Conservation (phyloP, 2,888 invertebrate genomes). For the Theodoxus fluviatilis region DNA sequence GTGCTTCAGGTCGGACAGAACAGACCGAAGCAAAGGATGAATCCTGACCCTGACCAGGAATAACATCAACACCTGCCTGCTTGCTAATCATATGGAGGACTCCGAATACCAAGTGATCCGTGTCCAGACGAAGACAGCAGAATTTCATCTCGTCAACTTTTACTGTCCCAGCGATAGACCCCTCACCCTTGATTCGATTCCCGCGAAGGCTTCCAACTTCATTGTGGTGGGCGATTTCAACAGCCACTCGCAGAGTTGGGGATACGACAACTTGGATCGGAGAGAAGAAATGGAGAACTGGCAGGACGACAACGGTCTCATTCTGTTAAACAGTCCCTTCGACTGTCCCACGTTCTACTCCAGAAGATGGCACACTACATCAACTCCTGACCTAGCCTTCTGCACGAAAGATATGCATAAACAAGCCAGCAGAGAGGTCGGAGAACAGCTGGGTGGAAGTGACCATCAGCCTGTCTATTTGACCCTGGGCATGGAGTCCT, state of each 20-base stretch:
- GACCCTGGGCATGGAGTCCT: not conserved
- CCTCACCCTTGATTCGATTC: too few species aligned
- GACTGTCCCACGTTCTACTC: slow-evolving; percentile 26
- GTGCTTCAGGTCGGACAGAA: slow-evolving; percentile 27
- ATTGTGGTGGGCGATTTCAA: too few species aligned
- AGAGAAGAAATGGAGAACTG: slow-evolving; percentile 24
- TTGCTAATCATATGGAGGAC: slow-evolving; percentile 22
- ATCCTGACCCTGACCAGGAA: slow-evolving; percentile 31
- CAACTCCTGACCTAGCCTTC: slow-evolving; percentile 29
- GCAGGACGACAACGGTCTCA: slow-evolving; percentile 3
- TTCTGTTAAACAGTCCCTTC: slow-evolving; percentile 11
- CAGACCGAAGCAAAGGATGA: slow-evolving; percentile 31
- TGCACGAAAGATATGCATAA: slow-evolving; percentile 7
- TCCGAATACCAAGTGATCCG: slow-evolving; percentile 12
- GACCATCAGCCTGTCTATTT: slow-evolving; percentile 22
- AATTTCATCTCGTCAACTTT: not conserved
- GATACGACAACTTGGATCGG: slow-evolving; percentile 16
- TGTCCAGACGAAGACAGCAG: too few species aligned
- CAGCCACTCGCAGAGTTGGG: slow-evolving; percentile 26
- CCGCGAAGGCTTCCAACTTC: too few species aligned
- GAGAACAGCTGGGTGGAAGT: slow-evolving; percentile 28
- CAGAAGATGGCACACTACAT: slow-evolving; percentile 23
- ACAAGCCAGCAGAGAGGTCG: not conserved
- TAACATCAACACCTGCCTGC: slow-evolving; percentile 29
- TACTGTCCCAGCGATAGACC: not conserved